These are phyloP conservation scores for Cyclophora punctaria DNA, from an alignment of 2,888 invertebrate genomes.

Conservation along the genomic window DNA sequence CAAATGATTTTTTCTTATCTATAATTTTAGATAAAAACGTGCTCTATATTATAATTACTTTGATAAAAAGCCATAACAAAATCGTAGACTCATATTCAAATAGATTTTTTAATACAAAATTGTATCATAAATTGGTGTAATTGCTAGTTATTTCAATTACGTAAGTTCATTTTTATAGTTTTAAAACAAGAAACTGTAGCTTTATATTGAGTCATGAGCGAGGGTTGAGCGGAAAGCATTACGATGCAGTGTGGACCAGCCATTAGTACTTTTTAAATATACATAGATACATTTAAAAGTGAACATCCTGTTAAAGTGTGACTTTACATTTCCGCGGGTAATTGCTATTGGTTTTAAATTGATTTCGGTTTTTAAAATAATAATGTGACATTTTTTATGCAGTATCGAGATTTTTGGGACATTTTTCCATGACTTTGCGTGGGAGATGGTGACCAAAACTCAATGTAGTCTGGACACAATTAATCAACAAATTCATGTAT, in stretches of 20 bases:
- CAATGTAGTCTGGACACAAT: too few species aligned
- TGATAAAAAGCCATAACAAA: too few species aligned
- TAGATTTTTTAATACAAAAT: conserved; percentile 20
- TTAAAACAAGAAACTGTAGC: conserved; percentile 28
- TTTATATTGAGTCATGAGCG: conserved; percentile 23
- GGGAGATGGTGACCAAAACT: too few species aligned
- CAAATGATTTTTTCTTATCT: too few species aligned
- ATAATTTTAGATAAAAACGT: too few species aligned
- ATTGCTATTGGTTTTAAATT: too few species aligned
- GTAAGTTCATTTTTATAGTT: conserved; percentile 23
- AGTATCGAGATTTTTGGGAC: not conserved
- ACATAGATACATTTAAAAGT: conserved; percentile 14
- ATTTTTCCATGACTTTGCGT: too few species aligned
- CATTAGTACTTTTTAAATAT: conserved; percentile 18
- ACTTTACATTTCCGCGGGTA: too few species aligned
- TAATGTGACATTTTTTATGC: too few species aligned
- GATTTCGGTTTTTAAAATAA: too few species aligned
- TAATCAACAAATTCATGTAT: too few species aligned
- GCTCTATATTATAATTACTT: too few species aligned
- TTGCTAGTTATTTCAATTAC: conserved; percentile 24
- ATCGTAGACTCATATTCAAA: not conserved
- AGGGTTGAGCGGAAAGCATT: conserved; percentile 34
- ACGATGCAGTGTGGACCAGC: conserved; percentile 20
- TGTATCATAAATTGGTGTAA: conserved; percentile 29
- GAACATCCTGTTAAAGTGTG: conserved; percentile 15